Evolutionary conservation across 1,140 invertebrate genomes (phyloP).

Genomic region (Pararge aegeria): DNA sequence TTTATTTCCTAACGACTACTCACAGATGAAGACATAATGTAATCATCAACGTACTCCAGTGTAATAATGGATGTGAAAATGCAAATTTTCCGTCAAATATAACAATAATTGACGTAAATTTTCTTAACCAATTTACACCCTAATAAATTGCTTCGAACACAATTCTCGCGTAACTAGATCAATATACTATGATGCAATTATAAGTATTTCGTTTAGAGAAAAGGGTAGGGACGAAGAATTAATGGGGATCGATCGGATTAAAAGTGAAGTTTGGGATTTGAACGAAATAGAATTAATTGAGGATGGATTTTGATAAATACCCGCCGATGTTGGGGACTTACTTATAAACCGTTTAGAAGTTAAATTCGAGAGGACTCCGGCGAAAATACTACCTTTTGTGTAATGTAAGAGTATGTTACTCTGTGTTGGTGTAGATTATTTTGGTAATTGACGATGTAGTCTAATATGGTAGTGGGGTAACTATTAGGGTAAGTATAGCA

Average conservation of each 20-base stretch:
- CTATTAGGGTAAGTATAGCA: too few species aligned
- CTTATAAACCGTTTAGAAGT: conserved; percentile 34
- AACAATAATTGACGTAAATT: conserved; percentile 24
- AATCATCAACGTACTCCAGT: too few species aligned
- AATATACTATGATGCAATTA: conserved; percentile 60
- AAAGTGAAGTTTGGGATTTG: conserved; percentile 60
- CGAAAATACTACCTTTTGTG: not conserved
- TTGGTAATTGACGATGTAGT: too few species aligned
- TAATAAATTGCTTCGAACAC: conserved; percentile 36
- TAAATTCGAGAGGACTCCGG: not conserved
- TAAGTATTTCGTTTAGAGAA: conserved; percentile 49
- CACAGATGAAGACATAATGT: too few species aligned
- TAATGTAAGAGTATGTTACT: not conserved
- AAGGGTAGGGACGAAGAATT: conserved; percentile 40
- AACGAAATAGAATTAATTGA: conserved; percentile 63
- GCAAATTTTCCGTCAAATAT: conserved; percentile 12
- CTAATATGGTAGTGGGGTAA: too few species aligned
- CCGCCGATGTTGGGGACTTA: conserved; percentile 29
- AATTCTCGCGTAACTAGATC: conserved; percentile 43
- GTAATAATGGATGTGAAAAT: conserved; percentile 1
- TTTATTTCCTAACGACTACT: too few species aligned
- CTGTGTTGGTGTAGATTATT: not conserved
- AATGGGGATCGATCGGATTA: conserved; percentile 62
- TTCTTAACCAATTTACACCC: conserved; percentile 31
- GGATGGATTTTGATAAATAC: conserved; percentile 59